Percentiles rank a stretch among this genome's conserved stretches.
Evolutionary conservation across 2,797 vertebrate species (phyloP).

Genomic region (Podarcis lilfordi): DNA sequence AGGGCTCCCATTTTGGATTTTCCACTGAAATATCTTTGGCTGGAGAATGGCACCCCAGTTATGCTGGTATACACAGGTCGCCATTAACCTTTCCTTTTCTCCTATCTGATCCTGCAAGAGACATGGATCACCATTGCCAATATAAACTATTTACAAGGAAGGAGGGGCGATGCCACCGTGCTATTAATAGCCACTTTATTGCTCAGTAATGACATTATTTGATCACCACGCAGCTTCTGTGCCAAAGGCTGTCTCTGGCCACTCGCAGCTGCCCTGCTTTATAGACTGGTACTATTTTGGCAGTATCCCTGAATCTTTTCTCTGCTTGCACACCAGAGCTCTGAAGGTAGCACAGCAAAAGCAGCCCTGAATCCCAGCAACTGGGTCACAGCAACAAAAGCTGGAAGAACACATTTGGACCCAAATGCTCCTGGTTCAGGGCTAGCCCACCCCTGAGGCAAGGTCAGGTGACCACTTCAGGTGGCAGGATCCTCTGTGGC

Average conservation of each 20-base stretch:
- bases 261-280: not conserved
- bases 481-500: too few relatives aligned
- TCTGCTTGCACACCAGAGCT: not conserved
- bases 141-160: not conserved
- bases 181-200: conserved; percentile 16
- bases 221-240: not conserved
- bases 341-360: not conserved
- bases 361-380: not conserved
- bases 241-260: not conserved
- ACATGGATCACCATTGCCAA: not conserved
- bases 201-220: not conserved
- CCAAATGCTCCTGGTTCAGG: too few relatives aligned
- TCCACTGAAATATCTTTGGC: not conserved
- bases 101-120: not conserved
- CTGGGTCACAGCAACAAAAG: too few relatives aligned
- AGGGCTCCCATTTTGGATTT: not conserved
- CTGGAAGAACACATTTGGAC: too few relatives aligned
- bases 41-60: not conserved
- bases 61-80: not conserved
- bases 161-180: not conserved
- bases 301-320: not conserved
- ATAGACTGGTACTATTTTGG: not conserved
- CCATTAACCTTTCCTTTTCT: not conserved
- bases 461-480: too few relatives aligned
- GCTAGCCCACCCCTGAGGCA: too few relatives aligned